phyloP scores from a whole-genome alignment of 2,797 vertebrate species.

The Coregonus sp. region DNA sequence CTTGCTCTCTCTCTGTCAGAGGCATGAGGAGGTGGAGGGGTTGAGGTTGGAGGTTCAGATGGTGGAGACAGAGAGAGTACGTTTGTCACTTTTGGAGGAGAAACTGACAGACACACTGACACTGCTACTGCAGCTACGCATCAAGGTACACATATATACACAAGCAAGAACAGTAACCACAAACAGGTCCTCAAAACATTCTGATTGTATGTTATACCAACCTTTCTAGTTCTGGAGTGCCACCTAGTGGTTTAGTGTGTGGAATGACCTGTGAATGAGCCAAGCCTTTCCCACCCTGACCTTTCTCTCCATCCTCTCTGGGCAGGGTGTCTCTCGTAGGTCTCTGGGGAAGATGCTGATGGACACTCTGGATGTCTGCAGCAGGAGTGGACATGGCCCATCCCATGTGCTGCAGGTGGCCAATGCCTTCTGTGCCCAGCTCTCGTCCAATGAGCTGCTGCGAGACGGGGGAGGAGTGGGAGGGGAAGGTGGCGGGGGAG shows the following conservation, averaged over 20 bases:
- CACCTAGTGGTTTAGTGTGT: constrained; percentile 43
- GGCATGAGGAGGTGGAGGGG: constrained; percentile 44
- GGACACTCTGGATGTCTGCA: constrained; percentile 66
- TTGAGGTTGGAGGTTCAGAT: constrained; percentile 38
- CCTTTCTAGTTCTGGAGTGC: constrained; percentile 11
- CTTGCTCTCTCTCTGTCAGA: constrained; percentile 29
- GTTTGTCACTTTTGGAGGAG: constrained; percentile 67
- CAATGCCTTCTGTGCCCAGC: constrained; percentile 41
- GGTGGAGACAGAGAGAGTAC: constrained; percentile 51
- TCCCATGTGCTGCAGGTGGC: constrained; percentile 53
- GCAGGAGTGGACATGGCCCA: constrained; percentile 46
- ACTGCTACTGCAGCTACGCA: constrained; percentile 68
- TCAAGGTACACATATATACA: constrained; percentile 58
- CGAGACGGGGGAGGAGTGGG: constrained; percentile 16
- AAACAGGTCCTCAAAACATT: not conserved
- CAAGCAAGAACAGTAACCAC: not conserved
- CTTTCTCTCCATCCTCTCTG: not conserved
- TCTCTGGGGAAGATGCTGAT: constrained; percentile 68
- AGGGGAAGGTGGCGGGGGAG: not conserved
- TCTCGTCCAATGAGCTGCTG: constrained; percentile 41
- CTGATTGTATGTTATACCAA: not conserved
- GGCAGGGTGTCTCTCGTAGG: constrained; percentile 66
- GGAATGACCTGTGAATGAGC: not conserved
- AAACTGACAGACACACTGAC: constrained; percentile 69
- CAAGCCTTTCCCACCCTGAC: not conserved